Evolutionary conservation across 2,797 vertebrate genomes (phyloP), one percentile per base, ranked within the genome.

Genomic region (Triplophysa yarkandensis): DNA sequence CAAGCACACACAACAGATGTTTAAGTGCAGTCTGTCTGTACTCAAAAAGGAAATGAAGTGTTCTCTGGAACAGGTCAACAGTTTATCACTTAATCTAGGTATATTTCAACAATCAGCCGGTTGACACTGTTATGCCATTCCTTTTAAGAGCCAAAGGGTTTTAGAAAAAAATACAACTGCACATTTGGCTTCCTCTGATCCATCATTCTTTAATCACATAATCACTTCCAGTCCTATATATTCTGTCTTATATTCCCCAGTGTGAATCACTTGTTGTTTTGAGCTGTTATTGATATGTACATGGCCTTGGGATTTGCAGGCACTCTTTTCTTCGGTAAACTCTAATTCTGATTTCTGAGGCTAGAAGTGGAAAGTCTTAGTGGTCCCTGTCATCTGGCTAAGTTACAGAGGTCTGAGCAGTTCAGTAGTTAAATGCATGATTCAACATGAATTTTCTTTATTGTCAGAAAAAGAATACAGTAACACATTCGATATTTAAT

Each of bases 391-490:
- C 80, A 52, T 39, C 78, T 87, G 81, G 82, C 82, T 78, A 68
- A 76, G 73, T 81, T 70, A 64, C 76, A 83, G 58, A 76, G 74
- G 85, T 76, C 83, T 89, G 86, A 81, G 77, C 65, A 86, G 77
- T 86, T 78, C 85, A 52, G 84, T 85, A 81, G 77, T 78, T 77
- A 85, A 88, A 85, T 83, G 86, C 77, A 89, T 23, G 7, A 39
- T 39, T 39, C 36, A 11, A 39, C 27, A 71, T 65, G 36, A 3
- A 3, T 39, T 11, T 11, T 84, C 52, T 0, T 70, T 79, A 5
- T 39, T 36, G 36, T 32, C 32, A 32, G 13, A 14, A 28, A 43
- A 43, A n/a, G 9, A 46, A 30, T 28, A 16, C 2, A 9, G 16
- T 19, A 44, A n/a, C 4, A 13, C 13, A 44, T 46, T 32, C 32